Base-by-base conservation (phyloP, 1,140 invertebrate species). In the Drosophila nannoptera region DNA sequence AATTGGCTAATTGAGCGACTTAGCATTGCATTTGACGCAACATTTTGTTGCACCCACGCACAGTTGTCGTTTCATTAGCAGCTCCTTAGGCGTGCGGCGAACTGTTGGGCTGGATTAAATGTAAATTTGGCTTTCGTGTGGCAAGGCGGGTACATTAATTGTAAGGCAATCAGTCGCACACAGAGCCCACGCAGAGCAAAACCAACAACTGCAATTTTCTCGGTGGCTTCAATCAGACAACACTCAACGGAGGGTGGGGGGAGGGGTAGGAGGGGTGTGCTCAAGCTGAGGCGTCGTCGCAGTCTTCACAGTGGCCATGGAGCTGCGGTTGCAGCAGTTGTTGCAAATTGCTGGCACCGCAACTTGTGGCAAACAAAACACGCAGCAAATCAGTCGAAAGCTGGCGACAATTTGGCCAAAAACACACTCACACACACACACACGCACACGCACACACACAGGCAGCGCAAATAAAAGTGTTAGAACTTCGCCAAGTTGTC, bases 71-170 rank as follows among this genome's bases (percentile, higher is more conserved):
- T 60, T 82, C 74, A 82, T 82, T 82, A 77, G 59, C 67, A 72
- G 49, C 73, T 63, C 46, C 12, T 74, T 56, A 31, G 55, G 61
- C 45, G 63, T 69, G 69, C 66, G 73, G 53, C n/a, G 38, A 46
- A 38, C 14, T 53, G 12, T 60, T 73, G 36, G 77, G 72, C 74
- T 55, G 68, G 77, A 81, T 82, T 82, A 81, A 82, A 82, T 82
- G 78, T 76, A 83, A 74, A 78, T 82, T 31, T 49, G 12, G n/a
- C 1, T 7, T 43, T 14, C 40, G 40, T 43, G 40, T 6, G 40
- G 40, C 64, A 5, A 33, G 40, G 8, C 49, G 46, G 5, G 42
- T 73, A 66, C 77, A 62, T 64, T 80, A 67, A 64, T 76, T 81
- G 77, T 76, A 58, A 53, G 42, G 53, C 75, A 75, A 81, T 77